Evolutionary conservation across 2,888 invertebrate genomes (phyloP).

Genomic region (Tricholauxania praeusta): DNA sequence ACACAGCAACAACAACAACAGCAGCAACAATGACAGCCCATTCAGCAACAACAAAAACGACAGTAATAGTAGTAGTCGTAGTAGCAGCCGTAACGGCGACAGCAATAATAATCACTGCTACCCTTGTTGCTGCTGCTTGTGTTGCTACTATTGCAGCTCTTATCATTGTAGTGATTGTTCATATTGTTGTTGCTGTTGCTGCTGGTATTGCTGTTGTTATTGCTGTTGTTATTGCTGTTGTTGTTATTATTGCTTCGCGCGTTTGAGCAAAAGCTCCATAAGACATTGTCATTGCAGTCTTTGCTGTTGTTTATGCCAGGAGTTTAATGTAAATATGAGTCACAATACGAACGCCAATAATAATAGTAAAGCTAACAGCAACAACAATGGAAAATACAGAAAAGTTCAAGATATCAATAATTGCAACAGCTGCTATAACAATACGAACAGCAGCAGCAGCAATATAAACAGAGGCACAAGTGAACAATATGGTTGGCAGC

Average conservation of each 20-base stretch:
- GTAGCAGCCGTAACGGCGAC: slow-evolving; percentile 1
- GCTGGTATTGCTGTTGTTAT: neutral
- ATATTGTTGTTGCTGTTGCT: slow-evolving; percentile 14
- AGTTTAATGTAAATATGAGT: too few relatives aligned
- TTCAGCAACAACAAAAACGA: neutral
- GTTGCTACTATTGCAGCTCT: slow-evolving; percentile 6
- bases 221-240: neutral
- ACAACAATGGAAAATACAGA: neutral
- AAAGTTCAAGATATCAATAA: too few relatives aligned
- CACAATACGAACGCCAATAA: neutral
- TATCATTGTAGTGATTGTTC: slow-evolving; percentile 11
- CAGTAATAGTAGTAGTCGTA: neutral
- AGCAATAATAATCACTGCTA: neutral
- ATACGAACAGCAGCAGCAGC: neutral
- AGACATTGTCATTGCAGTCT: too few relatives aligned
- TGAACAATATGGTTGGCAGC: neutral
- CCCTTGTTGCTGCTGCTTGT: neutral
- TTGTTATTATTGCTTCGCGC: slow-evolving; percentile 8
- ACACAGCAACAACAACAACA: neutral
- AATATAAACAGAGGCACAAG: neutral
- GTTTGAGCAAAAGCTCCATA: neutral
- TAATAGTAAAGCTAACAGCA: neutral
- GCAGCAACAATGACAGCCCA: neutral
- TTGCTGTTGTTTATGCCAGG: slow-evolving; percentile 3
- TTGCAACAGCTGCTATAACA: too few relatives aligned